These are phyloP conservation scores for Salarias fasciatus DNA, from an alignment of 2,797 vertebrate species.

Conservation along the genomic window DNA sequence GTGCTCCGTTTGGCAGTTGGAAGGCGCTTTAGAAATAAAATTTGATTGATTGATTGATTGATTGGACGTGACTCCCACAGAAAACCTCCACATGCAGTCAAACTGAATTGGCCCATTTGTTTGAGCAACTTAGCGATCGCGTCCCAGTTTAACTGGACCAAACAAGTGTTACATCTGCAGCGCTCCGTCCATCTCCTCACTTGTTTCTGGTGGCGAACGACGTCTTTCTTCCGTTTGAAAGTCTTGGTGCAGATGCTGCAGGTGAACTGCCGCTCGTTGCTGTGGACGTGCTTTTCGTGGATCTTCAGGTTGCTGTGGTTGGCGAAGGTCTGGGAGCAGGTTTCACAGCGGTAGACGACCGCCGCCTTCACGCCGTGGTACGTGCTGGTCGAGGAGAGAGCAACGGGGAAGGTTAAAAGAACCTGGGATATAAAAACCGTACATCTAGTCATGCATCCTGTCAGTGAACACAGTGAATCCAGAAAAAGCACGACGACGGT, in stretches of 20 bases:
- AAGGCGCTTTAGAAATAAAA: too few species aligned
- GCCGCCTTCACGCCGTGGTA: slow-evolving; percentile 89
- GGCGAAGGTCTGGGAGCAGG: slow-evolving; percentile 93
- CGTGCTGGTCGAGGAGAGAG: slow-evolving; percentile 46
- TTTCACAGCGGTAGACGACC: slow-evolving; percentile 88
- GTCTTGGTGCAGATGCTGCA: slow-evolving; percentile 92
- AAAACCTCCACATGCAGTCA: too few species aligned
- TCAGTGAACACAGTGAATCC: too few species aligned
- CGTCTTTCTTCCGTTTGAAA: slow-evolving; percentile 97
- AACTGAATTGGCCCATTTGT: too few species aligned
- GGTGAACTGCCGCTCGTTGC: slow-evolving; percentile 89
- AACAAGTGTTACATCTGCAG: too few species aligned
- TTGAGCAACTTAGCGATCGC: too few species aligned
- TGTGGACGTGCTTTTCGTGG: slow-evolving; percentile 97
- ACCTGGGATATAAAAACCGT: too few species aligned
- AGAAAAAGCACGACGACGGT: slow-evolving; percentile 9
- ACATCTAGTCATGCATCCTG: too few species aligned
- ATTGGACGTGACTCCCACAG: too few species aligned
- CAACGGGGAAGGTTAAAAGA: background rate
- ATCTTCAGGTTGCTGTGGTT: slow-evolving; percentile 97
- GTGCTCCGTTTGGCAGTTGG: too few species aligned
- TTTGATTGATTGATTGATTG: too few species aligned
- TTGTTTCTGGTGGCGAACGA: slow-evolving; percentile 91
- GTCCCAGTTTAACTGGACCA: too few species aligned
- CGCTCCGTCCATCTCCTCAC: slow-evolving; percentile 31